Percentiles rank a stretch among this genome's conserved stretches.
phyloP scores from a whole-genome alignment of 2,888 invertebrate genomes.

The Tenodera sinensis region DNA sequence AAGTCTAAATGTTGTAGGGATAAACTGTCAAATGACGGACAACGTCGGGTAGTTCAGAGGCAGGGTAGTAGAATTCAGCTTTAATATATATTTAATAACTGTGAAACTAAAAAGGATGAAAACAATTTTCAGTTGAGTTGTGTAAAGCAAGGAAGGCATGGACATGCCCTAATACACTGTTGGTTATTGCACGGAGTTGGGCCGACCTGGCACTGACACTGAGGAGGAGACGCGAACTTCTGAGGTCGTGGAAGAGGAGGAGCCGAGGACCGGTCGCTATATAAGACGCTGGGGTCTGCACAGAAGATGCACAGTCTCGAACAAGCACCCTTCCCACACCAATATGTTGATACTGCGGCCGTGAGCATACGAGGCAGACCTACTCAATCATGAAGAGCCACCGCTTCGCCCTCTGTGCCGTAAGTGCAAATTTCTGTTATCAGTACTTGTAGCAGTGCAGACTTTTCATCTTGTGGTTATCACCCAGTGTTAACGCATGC shows the following conservation, averaged over 20 bases:
- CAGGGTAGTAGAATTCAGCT: no score
- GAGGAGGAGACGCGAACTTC: neutral
- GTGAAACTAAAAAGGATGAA: no score
- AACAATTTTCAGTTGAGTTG: no score
- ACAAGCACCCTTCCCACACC: neutral
- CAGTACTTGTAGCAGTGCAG: no score
- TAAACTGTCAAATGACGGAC: no score
- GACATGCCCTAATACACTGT: no score
- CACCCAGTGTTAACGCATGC: no score
- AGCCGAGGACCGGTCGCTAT: neutral
- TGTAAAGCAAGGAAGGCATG: no score
- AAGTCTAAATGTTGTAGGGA: no score
- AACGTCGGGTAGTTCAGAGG: no score
- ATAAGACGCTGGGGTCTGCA: neutral
- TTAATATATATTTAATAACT: no score
- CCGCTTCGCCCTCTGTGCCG: neutral
- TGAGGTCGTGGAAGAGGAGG: neutral
- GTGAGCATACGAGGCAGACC: neutral
- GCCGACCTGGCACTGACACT: neutral
- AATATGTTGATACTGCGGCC: neutral
- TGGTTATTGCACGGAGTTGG: neutral
- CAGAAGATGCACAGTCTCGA: neutral
- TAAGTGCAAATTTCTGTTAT: neutral
- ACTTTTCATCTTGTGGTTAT: no score
- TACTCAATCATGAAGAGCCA: neutral